phyloP scores from a whole-genome alignment of 23 tunicate genomes.

The Trididemnum clinides region DNA sequence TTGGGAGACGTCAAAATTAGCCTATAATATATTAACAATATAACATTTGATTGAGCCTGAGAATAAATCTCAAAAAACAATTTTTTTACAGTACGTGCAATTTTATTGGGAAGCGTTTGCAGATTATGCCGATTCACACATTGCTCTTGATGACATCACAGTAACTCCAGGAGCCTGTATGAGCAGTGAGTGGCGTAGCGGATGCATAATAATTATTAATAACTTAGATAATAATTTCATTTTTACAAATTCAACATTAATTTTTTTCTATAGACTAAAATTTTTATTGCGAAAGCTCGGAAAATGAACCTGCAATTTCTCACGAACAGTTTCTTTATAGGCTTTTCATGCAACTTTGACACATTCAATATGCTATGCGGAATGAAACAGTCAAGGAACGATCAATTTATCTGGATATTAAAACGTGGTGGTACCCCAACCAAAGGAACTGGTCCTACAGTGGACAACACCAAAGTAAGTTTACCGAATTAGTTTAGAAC shows the following conservation, averaged over 20 bases:
- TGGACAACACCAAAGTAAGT: slow-evolving; percentile 15
- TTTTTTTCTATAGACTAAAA: too few species aligned
- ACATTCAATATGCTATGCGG: not conserved
- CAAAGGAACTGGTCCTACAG: slow-evolving; percentile 74
- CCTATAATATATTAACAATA: too few species aligned
- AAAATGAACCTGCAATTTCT: too few species aligned
- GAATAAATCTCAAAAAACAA: too few species aligned
- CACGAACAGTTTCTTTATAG: not conserved
- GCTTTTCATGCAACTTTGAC: not conserved
- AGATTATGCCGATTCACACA: not conserved
- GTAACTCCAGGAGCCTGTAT: not conserved
- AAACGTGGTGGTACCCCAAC: slow-evolving; percentile 49
- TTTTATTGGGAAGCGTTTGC: not conserved
- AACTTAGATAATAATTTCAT: too few species aligned
- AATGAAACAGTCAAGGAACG: not conserved
- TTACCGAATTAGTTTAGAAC: too few species aligned
- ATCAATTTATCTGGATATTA: slow-evolving; percentile 69
- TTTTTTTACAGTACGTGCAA: not conserved
- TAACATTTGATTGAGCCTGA: too few species aligned
- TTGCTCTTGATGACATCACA: slow-evolving; percentile 43
- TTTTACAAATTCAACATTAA: too few species aligned
- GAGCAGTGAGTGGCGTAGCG: too few species aligned
- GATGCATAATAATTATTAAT: too few species aligned
- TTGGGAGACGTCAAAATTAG: too few species aligned
- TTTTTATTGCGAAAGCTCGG: too few species aligned